These are phyloP conservation scores for Ichneumoninae sp. DNA, from an alignment of 2,888 invertebrate genomes.

Conservation along the genomic window DNA sequence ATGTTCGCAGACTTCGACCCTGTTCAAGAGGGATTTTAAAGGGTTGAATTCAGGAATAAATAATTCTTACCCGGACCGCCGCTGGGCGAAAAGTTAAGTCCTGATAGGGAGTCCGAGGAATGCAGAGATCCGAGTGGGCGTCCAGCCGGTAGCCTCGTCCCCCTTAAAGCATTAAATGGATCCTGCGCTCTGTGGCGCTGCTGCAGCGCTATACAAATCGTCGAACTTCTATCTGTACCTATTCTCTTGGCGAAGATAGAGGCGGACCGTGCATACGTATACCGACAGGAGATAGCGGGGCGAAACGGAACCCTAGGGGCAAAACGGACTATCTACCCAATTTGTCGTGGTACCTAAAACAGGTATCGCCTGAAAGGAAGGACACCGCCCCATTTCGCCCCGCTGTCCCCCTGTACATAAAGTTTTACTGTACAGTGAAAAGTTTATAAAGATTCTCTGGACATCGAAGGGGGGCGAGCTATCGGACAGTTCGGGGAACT, in stretches of 20 bases:
- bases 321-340: background rate
- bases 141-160: slow-evolving; percentile 44
- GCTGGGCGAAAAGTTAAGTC: slow-evolving; percentile 45
- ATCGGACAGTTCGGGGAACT: slow-evolving; percentile 55
- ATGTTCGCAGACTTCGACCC: background rate
- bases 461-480: slow-evolving; percentile 36
- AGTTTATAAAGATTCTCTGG: slow-evolving; percentile 53
- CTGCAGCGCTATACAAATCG: slow-evolving; percentile 52
- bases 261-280: background rate
- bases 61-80: slow-evolving; percentile 42
- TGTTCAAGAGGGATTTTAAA: slow-evolving; percentile 1
- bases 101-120: slow-evolving; percentile 49
- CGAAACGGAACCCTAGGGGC: background rate
- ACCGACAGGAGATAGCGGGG: background rate
- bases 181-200: slow-evolving; percentile 6
- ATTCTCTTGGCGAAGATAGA: slow-evolving; percentile 23
- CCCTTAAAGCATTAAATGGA: slow-evolving; percentile 52
- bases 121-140: slow-evolving; percentile 38
- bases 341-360: background rate
- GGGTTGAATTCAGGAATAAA: slow-evolving; percentile 55
- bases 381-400: background rate
- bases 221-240: slow-evolving; percentile 44
- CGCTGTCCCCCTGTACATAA: slow-evolving; percentile 17
- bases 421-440: slow-evolving; percentile 31
- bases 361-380: background rate